Evolutionary conservation across 2,888 invertebrate genomes (phyloP).

Genomic region (Tipula vernalis): DNA sequence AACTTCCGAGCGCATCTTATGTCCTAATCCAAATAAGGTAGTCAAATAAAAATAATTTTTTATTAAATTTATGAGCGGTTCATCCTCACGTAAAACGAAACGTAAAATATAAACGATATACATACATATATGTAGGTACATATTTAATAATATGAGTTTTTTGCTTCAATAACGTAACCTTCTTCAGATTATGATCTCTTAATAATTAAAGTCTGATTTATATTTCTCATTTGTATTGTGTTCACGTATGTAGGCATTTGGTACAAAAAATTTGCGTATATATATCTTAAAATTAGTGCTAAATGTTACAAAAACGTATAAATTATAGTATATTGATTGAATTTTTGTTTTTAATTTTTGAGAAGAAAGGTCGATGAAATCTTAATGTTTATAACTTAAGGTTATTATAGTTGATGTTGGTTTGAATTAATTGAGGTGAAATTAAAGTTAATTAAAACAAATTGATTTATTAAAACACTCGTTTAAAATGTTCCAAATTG

Average conservation of each 20-base stretch:
- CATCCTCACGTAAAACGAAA: not conserved
- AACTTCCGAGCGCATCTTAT: not conserved
- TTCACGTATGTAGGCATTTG: not conserved
- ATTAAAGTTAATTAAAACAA: not conserved
- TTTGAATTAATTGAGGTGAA: not conserved
- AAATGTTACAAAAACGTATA: not conserved
- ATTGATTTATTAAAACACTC: not conserved
- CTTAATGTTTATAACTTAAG: not conserved
- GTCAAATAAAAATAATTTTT: not conserved
- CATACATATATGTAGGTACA: too few relatives aligned
- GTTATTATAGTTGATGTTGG: not conserved
- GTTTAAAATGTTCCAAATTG: not conserved
- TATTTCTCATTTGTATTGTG: not conserved
- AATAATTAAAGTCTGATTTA: not conserved
- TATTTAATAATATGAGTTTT: not conserved
- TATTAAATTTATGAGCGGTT: not conserved
- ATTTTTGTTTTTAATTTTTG: not conserved
- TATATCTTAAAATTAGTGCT: not conserved
- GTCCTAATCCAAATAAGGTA: not conserved
- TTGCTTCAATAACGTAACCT: not conserved
- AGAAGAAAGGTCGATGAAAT: not conserved
- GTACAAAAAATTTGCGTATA: not conserved
- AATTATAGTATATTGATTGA: not conserved
- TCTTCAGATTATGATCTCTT: not conserved
- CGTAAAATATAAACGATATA: not conserved